Percentiles rank a stretch among this genome's conserved stretches.
phyloP scores from a whole-genome alignment of 2,888 invertebrate species.

The Lamellibrachia satsuma region DNA sequence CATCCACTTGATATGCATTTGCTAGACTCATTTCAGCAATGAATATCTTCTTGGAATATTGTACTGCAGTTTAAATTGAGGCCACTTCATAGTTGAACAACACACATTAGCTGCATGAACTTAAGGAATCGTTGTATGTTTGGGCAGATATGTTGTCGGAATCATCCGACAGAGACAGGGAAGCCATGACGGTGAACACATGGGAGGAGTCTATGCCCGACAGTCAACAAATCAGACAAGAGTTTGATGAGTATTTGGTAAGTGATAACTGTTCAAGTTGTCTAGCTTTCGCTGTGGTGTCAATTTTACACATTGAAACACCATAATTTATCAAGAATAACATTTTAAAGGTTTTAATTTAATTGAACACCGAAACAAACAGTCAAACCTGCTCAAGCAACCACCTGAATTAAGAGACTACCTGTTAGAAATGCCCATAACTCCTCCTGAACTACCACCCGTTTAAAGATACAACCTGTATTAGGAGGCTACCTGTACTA shows the following conservation, averaged over 20 bases:
- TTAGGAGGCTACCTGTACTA: too few species aligned
- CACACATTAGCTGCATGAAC: not conserved
- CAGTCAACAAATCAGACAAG: not conserved
- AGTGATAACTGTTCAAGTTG: not conserved
- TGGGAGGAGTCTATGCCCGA: not conserved
- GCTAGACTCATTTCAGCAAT: not conserved
- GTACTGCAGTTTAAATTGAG: not conserved
- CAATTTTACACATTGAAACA: too few species aligned
- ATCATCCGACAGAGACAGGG: not conserved
- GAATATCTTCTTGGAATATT: not conserved
- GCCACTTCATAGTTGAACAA: not conserved
- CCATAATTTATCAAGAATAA: too few species aligned
- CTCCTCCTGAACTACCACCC: too few species aligned
- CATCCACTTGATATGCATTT: not conserved
- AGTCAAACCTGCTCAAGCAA: too few species aligned
- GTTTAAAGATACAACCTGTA: too few species aligned
- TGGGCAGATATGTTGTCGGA: not conserved
- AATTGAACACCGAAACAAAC: not conserved
- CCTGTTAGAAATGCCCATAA: too few species aligned
- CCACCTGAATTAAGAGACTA: too few species aligned
- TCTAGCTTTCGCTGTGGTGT: too few species aligned
- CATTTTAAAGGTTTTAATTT: not conserved
- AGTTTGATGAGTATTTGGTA: not conserved
- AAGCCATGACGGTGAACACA: not conserved
- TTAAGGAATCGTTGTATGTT: not conserved